These are phyloP conservation scores for Formica aserva DNA, from an alignment of 2,888 invertebrate species.

Conservation along the genomic window DNA sequence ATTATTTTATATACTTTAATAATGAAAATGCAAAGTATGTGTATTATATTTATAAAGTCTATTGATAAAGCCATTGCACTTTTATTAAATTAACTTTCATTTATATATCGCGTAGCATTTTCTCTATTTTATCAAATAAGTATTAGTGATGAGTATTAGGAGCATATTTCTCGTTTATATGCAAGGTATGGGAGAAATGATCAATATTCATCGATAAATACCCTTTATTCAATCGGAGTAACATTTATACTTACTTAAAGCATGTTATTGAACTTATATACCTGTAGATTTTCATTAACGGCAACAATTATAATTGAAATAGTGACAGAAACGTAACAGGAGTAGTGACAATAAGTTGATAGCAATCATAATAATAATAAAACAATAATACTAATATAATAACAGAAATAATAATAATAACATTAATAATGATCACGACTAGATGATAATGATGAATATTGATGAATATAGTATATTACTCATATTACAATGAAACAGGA, in stretches of 20 bases:
- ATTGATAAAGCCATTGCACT: neutral
- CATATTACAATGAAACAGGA: neutral
- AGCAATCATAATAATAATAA: conserved; percentile 53
- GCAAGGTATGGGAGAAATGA: conserved; percentile 30
- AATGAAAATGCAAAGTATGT: neutral
- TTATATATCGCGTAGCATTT: neutral
- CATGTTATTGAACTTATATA: conserved; percentile 84
- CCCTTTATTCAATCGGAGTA: conserved; percentile 86
- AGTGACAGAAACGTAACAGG: conserved; percentile 75
- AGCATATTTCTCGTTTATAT: neutral
- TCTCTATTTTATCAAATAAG: neutral
- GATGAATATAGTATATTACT: conserved; percentile 21
- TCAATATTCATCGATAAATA: conserved; percentile 84
- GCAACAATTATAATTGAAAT: conserved; percentile 81
- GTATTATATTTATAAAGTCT: neutral
- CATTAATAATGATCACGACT: conserved; percentile 38
- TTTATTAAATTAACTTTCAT: neutral
- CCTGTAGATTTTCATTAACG: conserved; percentile 84
- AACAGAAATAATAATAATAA: conserved; percentile 57
- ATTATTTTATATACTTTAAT: neutral
- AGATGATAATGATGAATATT: conserved; percentile 47
- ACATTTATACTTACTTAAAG: conserved; percentile 85
- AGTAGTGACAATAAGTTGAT: conserved; percentile 67
- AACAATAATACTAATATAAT: conserved; percentile 72
- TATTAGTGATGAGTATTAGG: neutral